phyloP scores from a whole-genome alignment of 2,797 vertebrate genomes.

The Buphagus erythrorhynchus region DNA sequence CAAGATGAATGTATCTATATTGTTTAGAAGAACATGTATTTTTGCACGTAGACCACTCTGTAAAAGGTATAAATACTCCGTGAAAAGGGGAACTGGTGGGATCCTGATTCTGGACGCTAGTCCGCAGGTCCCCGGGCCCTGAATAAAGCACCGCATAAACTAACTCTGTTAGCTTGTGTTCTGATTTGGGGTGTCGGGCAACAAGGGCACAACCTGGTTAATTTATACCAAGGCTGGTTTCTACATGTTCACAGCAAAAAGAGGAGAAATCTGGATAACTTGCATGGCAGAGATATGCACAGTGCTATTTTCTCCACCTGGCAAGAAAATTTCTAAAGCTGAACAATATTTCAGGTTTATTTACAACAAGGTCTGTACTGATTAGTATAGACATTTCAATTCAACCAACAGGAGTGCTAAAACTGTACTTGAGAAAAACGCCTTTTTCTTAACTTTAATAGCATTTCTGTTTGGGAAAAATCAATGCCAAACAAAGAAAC shows the following conservation, averaged over 20 bases:
- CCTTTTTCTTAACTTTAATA: background rate
- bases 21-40: too few species aligned
- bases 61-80: too few species aligned
- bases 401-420: background rate
- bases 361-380: background rate
- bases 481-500: conserved; percentile 6
- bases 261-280: background rate
- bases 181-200: too few species aligned
- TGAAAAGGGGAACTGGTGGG: too few species aligned
- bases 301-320: background rate
- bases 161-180: too few species aligned
- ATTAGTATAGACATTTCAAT: background rate
- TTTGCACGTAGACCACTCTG: too few species aligned
- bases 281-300: background rate
- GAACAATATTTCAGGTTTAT: background rate
- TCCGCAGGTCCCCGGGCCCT: too few species aligned
- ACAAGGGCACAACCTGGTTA: background rate
- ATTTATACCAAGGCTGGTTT: background rate
- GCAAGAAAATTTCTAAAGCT: background rate
- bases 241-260: background rate
- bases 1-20: too few species aligned
- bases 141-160: too few species aligned
- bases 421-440: background rate
- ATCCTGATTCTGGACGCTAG: too few species aligned
- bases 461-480: background rate